Percentiles rank a stretch among this genome's conserved stretches.
phyloP scores from a whole-genome alignment of 2,797 vertebrate species.

The Graptemys geographica region DNA sequence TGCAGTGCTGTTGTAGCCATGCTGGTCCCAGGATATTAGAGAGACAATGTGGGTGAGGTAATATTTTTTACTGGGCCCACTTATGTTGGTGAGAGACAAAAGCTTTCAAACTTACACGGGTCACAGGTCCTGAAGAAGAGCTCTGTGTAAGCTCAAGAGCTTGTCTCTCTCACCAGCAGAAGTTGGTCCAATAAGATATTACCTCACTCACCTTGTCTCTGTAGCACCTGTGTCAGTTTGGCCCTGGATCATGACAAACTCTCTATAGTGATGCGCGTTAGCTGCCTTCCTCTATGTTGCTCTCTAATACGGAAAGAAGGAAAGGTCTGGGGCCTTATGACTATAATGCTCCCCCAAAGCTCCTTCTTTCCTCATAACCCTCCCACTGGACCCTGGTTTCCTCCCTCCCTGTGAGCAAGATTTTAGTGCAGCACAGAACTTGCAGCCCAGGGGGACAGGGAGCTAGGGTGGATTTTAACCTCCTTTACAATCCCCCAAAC shows the following conservation, averaged over 20 bases:
- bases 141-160: neutral
- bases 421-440: neutral
- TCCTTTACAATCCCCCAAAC: neutral
- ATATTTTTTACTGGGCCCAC: neutral
- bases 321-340: neutral
- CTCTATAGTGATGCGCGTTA: neutral
- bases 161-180: neutral
- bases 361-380: neutral
- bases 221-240: neutral
- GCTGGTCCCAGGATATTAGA: neutral
- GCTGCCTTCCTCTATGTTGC: neutral
- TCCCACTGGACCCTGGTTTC: neutral
- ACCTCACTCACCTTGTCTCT: neutral
- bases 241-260: neutral
- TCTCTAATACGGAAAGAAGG: neutral
- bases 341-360: neutral
- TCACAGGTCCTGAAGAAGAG: neutral
- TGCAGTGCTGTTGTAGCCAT: neutral
- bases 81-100: neutral
- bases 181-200: neutral
- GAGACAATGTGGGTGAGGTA: neutral
- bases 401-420: neutral
- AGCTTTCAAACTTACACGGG: neutral
- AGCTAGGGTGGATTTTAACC: neutral
- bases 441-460: neutral